These are phyloP conservation scores for Neogale vison DNA, from an alignment of 2,113 vertebrate genomes.

Conservation along the genomic window DNA sequence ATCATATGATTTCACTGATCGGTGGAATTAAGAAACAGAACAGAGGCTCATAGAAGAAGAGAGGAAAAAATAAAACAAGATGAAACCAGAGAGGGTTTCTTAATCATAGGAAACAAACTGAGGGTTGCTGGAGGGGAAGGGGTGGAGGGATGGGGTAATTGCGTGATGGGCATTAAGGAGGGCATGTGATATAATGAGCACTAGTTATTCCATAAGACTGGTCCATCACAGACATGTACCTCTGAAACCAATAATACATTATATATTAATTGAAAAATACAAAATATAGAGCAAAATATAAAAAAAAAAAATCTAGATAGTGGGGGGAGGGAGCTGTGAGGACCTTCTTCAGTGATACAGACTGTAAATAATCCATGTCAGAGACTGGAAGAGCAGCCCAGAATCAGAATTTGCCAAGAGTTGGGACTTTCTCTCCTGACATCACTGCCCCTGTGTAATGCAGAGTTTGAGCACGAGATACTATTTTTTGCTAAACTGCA, in stretches of 20 bases:
- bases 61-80: not conserved
- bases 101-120: not conserved
- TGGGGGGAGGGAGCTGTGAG: fast-evolving
- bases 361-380: not conserved
- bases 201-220: not conserved
- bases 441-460: not conserved
- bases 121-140: not conserved
- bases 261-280: not conserved
- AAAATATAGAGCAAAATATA: not conserved
- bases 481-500: not conserved
- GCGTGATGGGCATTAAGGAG: not conserved
- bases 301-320: not conserved
- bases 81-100: not conserved
- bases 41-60: not conserved
- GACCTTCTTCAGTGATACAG: not conserved
- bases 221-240: not conserved
- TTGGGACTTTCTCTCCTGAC: not conserved
- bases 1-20: not conserved
- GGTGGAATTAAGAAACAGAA: not conserved
- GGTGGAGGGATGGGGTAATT: not conserved
- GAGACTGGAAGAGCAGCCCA: not conserved
- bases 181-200: not conserved
- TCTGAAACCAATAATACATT: not conserved
- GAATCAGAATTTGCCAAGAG: not conserved
- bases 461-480: not conserved